These are phyloP conservation scores for Serinus canaria DNA, from an alignment of 2,113 vertebrate genomes.

Conservation along the genomic window DNA sequence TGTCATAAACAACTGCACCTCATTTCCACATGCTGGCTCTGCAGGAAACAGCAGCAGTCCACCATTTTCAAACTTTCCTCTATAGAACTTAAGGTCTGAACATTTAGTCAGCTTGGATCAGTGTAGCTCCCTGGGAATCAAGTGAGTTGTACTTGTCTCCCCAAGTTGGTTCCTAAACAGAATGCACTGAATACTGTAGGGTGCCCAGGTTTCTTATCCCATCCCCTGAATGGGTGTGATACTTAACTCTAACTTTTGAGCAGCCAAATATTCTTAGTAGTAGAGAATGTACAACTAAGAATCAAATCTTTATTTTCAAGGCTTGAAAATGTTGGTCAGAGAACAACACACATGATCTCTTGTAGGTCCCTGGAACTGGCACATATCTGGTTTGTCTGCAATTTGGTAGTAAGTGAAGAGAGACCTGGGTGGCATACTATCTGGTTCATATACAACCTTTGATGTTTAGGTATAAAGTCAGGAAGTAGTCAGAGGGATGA, in stretches of 20 bases:
- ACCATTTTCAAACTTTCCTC: not conserved
- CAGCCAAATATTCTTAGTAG: not conserved
- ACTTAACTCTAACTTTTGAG: not conserved
- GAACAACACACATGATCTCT: not conserved
- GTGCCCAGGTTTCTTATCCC: not conserved
- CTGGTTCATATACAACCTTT: not conserved
- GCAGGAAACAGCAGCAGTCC: not conserved
- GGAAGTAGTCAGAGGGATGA: not conserved
- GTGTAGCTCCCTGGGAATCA: not conserved
- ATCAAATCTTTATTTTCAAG: not conserved
- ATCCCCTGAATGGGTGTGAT: not conserved
- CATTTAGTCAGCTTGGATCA: not conserved
- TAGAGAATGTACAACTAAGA: not conserved
- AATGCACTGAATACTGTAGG: not conserved
- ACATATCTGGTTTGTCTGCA: not conserved
- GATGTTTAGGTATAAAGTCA: not conserved
- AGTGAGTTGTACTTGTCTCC: not conserved
- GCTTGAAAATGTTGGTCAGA: not conserved
- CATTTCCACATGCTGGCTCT: not conserved
- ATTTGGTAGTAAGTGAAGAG: not conserved
- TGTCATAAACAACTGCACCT: constrained; percentile 36
- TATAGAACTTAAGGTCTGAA: not conserved
- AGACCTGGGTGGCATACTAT: rapidly evolving
- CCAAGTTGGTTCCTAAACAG: not conserved
- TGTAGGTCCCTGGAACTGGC: not conserved